Conservation (phyloP, 1,140 invertebrate genomes). For the Triops longicaudatus region DNA sequence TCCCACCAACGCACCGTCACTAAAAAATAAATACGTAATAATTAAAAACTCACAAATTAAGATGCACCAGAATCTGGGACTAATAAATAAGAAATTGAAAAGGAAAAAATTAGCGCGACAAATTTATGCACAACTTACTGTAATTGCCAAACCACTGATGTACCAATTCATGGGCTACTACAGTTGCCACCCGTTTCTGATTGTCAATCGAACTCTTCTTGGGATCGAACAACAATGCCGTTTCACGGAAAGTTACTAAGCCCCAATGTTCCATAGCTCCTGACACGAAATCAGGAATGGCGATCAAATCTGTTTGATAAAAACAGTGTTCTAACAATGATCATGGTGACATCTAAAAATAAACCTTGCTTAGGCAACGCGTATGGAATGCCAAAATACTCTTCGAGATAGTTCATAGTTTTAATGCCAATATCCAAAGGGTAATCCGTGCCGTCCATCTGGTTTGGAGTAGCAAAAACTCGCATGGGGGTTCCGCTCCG, state of each 20-base stretch:
- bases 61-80: too few relatives aligned
- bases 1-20: slow-evolving; percentile 90
- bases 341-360: too few relatives aligned
- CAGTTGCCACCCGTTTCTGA: slow-evolving; percentile 65
- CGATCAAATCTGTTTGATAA: slow-evolving; percentile 64
- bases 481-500: slow-evolving; percentile 51
- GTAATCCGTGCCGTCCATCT: slow-evolving; percentile 67
- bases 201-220: slow-evolving; percentile 58
- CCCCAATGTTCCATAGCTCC: slow-evolving; percentile 96
- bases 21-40: slow-evolving; percentile 40
- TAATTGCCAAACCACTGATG: slow-evolving; percentile 89
- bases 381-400: slow-evolving; percentile 77
- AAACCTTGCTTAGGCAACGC: slow-evolving; percentile 74
- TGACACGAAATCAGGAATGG: slow-evolving; percentile 88
- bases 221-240: slow-evolving; percentile 64
- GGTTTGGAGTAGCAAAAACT: slow-evolving; percentile 62
- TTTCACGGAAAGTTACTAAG: slow-evolving; percentile 73
- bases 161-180: slow-evolving; percentile 82
- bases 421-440: slow-evolving; percentile 65
- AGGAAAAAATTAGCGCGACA: not conserved
- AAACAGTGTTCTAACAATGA: too few relatives aligned
- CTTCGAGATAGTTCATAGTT: slow-evolving; percentile 73
- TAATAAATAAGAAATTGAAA: slow-evolving; percentile 16
- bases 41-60: too few relatives aligned
- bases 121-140: slow-evolving; percentile 42